Conservation (phyloP, 2,797 vertebrate genomes). For the Notolepis coatsorum region DNA sequence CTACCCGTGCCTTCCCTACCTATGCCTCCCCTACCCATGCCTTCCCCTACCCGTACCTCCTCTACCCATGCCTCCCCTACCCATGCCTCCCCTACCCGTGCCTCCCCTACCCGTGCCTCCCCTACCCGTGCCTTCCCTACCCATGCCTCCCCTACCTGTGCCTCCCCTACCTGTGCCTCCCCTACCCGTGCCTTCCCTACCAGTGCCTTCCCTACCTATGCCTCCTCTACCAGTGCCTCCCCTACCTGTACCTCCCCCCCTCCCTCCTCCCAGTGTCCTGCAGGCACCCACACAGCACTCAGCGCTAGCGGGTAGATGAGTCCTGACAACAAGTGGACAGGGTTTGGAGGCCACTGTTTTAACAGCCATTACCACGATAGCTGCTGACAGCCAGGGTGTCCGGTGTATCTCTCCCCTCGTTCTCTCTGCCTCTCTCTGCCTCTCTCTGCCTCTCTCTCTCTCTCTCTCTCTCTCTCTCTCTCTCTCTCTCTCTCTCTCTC, state of each 20-base stretch:
- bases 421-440: constrained; percentile 5
- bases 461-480: background rate
- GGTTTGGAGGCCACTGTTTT: constrained; percentile 69
- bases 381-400: constrained; percentile 65
- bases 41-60: background rate
- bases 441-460: background rate
- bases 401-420: constrained; percentile 15
- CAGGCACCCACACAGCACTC: constrained; percentile 23
- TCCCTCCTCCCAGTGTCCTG: constrained; percentile 43
- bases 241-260: constrained; percentile 15
- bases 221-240: too few relatives aligned
- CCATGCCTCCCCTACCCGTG: background rate
- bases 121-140: background rate
- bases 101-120: background rate
- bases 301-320: constrained; percentile 46
- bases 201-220: too few relatives aligned
- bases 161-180: background rate
- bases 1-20: too few relatives aligned
- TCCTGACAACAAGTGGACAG: constrained; percentile 67
- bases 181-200: constrained; percentile 46
- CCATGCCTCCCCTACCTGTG: background rate
- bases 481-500: constrained; percentile 6
- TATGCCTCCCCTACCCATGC: too few relatives aligned
- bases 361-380: constrained; percentile 74
- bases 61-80: background rate